Conservation (phyloP, 2,888 invertebrate genomes). For the Digitonthophagus gazella region DNA sequence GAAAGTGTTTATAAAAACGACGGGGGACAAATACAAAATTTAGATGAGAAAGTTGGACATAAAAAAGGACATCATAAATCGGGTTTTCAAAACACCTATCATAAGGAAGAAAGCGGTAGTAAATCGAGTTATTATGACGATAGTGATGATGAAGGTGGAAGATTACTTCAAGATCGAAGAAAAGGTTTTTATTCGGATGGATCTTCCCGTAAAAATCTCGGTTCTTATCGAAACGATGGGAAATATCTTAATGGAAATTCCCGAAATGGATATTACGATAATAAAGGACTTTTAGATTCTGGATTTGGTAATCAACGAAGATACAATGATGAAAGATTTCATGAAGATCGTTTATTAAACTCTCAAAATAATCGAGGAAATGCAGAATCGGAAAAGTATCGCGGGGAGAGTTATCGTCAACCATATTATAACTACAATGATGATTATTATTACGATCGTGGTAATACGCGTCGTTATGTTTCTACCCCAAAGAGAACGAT, state of each 20-base stretch:
- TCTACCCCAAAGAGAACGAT: constrained; percentile 40
- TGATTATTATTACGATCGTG: constrained; percentile 29
- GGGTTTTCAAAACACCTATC: constrained; percentile 68
- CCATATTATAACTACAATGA: constrained; percentile 24
- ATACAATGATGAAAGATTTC: constrained; percentile 43
- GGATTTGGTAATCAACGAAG: constrained; percentile 40
- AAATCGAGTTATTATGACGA: constrained; percentile 70
- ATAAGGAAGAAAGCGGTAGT: constrained; percentile 68
- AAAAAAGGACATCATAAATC: constrained; percentile 69
- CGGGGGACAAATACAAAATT: constrained; percentile 40
- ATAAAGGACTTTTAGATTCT: constrained; percentile 42
- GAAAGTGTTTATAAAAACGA: constrained; percentile 42
- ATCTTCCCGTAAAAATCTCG: constrained; percentile 38
- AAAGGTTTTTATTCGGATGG: constrained; percentile 38
- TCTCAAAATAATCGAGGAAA: constrained; percentile 33
- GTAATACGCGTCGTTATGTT: constrained; percentile 5
- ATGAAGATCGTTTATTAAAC: constrained; percentile 38
- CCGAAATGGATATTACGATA: constrained; percentile 43
- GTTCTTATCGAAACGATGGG: constrained; percentile 38
- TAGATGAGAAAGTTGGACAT: constrained; percentile 51
- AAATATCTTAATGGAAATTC: constrained; percentile 40
- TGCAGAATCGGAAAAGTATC: constrained; percentile 33
- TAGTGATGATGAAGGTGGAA: constrained; percentile 52
- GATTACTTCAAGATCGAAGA: constrained; percentile 43
- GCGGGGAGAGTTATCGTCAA: constrained; percentile 32